Evolutionary conservation across 2,113 vertebrate species (phyloP), one percentile per base, ranked within the genome.

Genomic region (Otis tarda): DNA sequence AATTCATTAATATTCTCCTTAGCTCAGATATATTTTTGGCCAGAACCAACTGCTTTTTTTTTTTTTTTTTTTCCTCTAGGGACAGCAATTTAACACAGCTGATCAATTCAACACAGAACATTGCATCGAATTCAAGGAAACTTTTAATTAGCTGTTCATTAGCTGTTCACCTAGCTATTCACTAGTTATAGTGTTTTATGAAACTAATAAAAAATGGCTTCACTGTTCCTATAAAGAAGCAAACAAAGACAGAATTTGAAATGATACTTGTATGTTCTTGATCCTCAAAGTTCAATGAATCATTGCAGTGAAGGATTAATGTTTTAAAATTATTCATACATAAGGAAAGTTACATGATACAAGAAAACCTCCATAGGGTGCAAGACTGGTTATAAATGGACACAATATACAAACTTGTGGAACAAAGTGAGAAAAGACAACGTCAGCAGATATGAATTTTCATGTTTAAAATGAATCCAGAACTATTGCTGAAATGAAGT

Each of bases 401-500:
- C 8, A 94, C 49, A 63, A 56, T 31, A 14, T 5, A 53, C 7
- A 68, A 76, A 55, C 6, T 45, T 17, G 12, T 0, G 8, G 27
- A 85, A 49, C 5, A 52, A 37, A 70, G 7, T 10, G 47, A 73
- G 11, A 89, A 90, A 73, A 76, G 1, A 53, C 33, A 78, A 16
- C 22, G 41, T 24, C n/a, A 91, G 47, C 35, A 77, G n/a, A 67
- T 53, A 84, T 3, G 6, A 59, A 70, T 81, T 70, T 80, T 83
- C 15, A 43, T 76, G 18, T 83, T 70, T 63, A 43, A 35, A 95
- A 74, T 25, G 7, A 78, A 71, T 35, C 33, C 39, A 60, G 64
- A 89, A 65, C 88, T 73, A 61, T 80, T 93, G 25, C n/a, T 77
- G 35, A 73, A 90, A 94, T 57, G 53, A 93, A 90, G 63, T 83